These are phyloP conservation scores for Oscheius sp. DNA, from an alignment of 2,888 invertebrate species.

Conservation along the genomic window DNA sequence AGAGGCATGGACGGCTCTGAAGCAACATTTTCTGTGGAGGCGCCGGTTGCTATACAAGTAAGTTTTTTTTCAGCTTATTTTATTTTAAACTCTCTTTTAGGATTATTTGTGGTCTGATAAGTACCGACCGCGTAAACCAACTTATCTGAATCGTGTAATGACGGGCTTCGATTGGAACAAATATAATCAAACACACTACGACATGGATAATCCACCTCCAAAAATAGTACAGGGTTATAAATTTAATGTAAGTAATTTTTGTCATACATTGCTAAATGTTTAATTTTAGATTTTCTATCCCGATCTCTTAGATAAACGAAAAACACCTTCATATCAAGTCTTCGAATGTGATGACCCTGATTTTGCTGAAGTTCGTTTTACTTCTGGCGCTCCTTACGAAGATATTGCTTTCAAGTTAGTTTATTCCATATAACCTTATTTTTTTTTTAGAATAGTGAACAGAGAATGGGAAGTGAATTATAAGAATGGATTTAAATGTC, in stretches of 20 bases:
- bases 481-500: conserved; percentile 95
- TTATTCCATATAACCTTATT: background rate
- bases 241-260: conserved; percentile 79
- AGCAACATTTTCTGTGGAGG: conserved; percentile 77
- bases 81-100: conserved; percentile 73
- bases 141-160: conserved; percentile 88
- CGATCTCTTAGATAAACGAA: conserved; percentile 90
- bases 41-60: conserved; percentile 64
- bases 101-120: conserved; percentile 96
- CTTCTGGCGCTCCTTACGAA: conserved; percentile 98
- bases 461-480: conserved; percentile 94
- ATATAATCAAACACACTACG: conserved; percentile 99
- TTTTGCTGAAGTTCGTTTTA: conserved; percentile 90
- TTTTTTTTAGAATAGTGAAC: conserved; percentile 92
- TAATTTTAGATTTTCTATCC: conserved; percentile 87
- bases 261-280: background rate
- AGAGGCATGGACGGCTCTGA: conserved; percentile 87
- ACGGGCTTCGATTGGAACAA: conserved; percentile 99
- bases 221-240: conserved; percentile 99
- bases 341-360: conserved; percentile 81
- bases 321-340: conserved; percentile 91
- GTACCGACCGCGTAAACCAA: conserved; percentile 93
- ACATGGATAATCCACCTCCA: conserved; percentile 99
- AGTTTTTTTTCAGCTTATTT: background rate
- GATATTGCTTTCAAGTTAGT: conserved; percentile 70